Conservation (phyloP, 2,113 vertebrate species). For the Chlorodrepanis virens region DNA sequence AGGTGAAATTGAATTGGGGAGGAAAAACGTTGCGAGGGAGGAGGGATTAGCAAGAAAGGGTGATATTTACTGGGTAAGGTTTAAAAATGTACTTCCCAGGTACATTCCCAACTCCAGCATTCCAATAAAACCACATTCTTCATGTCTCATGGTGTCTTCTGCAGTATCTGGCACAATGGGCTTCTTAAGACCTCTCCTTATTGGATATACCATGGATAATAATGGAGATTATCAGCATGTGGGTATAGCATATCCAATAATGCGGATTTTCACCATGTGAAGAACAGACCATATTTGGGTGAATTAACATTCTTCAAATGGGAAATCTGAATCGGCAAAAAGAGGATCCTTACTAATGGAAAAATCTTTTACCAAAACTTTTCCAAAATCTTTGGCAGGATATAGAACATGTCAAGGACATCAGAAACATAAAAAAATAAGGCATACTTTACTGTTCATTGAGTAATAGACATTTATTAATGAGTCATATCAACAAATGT, state of each 20-base stretch:
- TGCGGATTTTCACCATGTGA: not conserved
- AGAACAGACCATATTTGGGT: not conserved
- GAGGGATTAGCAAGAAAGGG: not conserved
- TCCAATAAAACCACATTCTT: not conserved
- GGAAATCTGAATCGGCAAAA: not conserved
- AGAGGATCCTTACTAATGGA: not conserved
- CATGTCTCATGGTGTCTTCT: not conserved
- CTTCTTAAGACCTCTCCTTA: not conserved
- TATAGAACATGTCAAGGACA: not conserved
- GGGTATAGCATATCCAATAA: not conserved
- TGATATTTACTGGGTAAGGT: not conserved
- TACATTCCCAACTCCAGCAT: not conserved
- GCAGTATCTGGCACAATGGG: not conserved
- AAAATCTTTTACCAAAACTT: not conserved
- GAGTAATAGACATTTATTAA: not conserved
- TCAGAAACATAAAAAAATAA: not conserved
- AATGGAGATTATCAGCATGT: not conserved
- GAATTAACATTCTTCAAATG: not conserved
- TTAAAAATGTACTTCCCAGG: not conserved
- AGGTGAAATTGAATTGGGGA: not conserved
- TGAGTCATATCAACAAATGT: not conserved
- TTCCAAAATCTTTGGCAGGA: not conserved
- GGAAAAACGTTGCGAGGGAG: not conserved
- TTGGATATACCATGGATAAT: not conserved
- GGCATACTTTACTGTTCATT: not conserved